Conservation (phyloP, 2,888 invertebrate genomes). For the Vesta saturnalis region DNA sequence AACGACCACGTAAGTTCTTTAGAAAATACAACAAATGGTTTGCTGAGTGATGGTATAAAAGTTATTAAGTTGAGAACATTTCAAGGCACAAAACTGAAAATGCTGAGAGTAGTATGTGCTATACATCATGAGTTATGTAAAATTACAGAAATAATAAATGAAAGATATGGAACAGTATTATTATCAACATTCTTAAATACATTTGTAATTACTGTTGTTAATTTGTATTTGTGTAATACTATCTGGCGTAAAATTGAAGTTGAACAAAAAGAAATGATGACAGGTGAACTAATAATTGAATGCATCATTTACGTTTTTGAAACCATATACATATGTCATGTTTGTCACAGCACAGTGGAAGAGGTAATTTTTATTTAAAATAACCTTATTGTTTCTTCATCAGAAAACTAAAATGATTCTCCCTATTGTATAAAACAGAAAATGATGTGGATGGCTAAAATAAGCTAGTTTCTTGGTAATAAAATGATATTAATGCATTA, state of each 20-base stretch:
- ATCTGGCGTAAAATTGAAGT: conserved; percentile 21
- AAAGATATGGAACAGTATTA: conserved; percentile 47
- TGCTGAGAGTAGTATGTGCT: conserved; percentile 46
- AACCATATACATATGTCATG: conserved; percentile 48
- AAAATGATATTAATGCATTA: too few relatives aligned
- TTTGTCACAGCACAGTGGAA: conserved; percentile 49
- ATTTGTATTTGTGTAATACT: conserved; percentile 43
- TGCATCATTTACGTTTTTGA: conserved; percentile 42
- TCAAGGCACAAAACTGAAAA: conserved; percentile 42
- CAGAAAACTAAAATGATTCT: too few relatives aligned
- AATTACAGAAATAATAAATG: conserved; percentile 45
- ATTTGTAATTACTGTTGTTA: conserved; percentile 48
- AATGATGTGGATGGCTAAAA: too few relatives aligned
- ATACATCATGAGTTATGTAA: conserved; percentile 51
- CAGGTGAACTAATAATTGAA: conserved; percentile 10
- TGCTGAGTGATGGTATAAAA: conserved; percentile 34
- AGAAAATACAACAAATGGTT: conserved; percentile 27
- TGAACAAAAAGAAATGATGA: conserved; percentile 12
- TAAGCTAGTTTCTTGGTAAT: too few relatives aligned
- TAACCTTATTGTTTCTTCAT: too few relatives aligned
- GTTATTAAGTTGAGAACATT: conserved; percentile 42
- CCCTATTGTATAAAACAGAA: too few relatives aligned
- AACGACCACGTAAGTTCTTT: conserved; percentile 43
- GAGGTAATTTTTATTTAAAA: too few relatives aligned
- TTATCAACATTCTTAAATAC: conserved; percentile 45